Percentiles rank a stretch among this genome's conserved stretches.
phyloP scores from a whole-genome alignment of 2,797 vertebrate species.

The Streptopelia turtur region DNA sequence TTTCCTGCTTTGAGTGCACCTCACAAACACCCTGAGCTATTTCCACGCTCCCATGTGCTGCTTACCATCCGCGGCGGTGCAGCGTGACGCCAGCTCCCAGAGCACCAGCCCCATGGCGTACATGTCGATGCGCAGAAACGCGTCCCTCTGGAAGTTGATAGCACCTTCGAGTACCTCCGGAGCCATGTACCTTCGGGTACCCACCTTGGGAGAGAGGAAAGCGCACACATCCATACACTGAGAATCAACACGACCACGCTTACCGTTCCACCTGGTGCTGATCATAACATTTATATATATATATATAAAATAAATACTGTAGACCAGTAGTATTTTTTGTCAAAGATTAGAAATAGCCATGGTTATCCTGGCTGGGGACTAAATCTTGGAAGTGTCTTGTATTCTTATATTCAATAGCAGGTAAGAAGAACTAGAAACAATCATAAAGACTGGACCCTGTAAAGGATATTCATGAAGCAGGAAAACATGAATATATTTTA shows the following conservation, averaged over 20 bases:
- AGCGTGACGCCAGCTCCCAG: constrained; percentile 93
- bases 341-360: rapidly evolving
- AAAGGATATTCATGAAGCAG: background rate
- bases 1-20: background rate
- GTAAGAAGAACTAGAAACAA: background rate
- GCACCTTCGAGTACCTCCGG: constrained; percentile 96
- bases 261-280: no score
- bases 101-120: constrained; percentile 94
- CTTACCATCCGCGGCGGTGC: constrained; percentile 95
- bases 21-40: rapidly evolving
- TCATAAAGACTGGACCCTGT: rapidly evolving
- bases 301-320: no score
- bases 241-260: background rate
- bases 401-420: background rate
- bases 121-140: constrained; percentile 97
- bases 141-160: constrained; percentile 97
- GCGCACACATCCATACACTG: rapidly evolving
- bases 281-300: no score
- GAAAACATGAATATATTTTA: background rate
- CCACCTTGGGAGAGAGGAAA: constrained; percentile 82
- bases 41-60: rapidly evolving
- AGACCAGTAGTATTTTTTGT: background rate
- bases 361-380: background rate
- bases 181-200: constrained; percentile 96
- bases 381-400: no score